These are phyloP conservation scores for Porites cylindrica DNA, from an alignment of 92 coral and sea anemone genomes.

Conservation along the genomic window DNA sequence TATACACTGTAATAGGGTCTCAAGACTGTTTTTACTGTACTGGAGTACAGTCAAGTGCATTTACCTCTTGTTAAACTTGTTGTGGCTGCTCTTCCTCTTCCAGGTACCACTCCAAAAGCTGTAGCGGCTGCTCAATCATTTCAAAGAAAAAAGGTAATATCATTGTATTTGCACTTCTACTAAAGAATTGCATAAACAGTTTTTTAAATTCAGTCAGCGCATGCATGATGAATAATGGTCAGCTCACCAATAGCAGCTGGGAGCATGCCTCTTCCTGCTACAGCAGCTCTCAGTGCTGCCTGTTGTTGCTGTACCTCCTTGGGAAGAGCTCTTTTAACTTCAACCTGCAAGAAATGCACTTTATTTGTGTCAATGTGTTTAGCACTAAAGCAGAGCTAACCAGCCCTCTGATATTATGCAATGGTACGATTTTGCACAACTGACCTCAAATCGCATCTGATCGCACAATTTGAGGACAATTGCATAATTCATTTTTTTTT, in stretches of 20 bases:
- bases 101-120: slow-evolving; percentile 57
- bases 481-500: no score
- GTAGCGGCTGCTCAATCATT: slow-evolving; percentile 30
- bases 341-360: slow-evolving; percentile 73
- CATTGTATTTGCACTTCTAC: background rate
- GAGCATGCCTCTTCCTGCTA: slow-evolving; percentile 83
- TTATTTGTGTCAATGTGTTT: no score
- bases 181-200: background rate
- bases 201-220: background rate
- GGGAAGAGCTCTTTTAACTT: slow-evolving; percentile 96
- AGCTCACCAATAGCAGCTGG: slow-evolving; percentile 81
- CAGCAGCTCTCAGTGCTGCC: slow-evolving; percentile 88
- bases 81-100: slow-evolving; percentile 37
- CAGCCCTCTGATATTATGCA: no score
- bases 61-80: slow-evolving; percentile 46
- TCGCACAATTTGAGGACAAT: no score
- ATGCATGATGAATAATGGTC: no score
- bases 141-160: background rate
- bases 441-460: no score
- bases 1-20: no score
- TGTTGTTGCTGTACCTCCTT: slow-evolving; percentile 97
- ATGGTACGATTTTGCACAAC: no score
- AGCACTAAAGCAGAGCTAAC: no score
- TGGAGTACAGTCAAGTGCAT: no score
- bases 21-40: no score